These are phyloP conservation scores for Ochropleura plecta DNA, from an alignment of 2,888 invertebrate genomes.

Conservation along the genomic window DNA sequence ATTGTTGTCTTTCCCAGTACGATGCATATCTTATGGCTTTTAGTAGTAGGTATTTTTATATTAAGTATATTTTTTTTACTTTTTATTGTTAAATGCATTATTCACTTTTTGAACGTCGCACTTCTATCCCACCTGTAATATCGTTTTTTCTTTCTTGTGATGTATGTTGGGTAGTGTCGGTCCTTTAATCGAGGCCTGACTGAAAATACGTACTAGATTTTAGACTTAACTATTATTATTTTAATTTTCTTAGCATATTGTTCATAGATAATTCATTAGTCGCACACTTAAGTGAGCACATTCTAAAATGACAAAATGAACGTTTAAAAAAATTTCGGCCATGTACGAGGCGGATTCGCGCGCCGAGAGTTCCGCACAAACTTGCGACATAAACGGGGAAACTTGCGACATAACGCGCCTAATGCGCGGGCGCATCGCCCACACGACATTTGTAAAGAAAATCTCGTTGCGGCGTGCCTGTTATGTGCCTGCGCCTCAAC, in stretches of 20 bases:
- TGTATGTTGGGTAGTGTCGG: neutral
- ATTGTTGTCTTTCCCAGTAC: conserved; percentile 74
- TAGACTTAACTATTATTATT: conserved; percentile 18
- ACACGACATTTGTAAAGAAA: too few relatives aligned
- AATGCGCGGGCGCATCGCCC: too few relatives aligned
- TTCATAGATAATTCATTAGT: neutral
- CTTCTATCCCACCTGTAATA: conserved; percentile 43
- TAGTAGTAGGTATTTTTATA: conserved; percentile 67
- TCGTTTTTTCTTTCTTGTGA: conserved; percentile 8
- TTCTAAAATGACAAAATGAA: neutral
- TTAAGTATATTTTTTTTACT: conserved; percentile 55
- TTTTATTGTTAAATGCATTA: conserved; percentile 49
- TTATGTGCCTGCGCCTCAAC: too few relatives aligned
- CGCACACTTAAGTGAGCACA: neutral
- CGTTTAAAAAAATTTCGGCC: neutral
- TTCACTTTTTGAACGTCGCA: conserved; percentile 64
- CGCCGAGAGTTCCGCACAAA: too few relatives aligned
- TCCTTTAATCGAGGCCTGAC: conserved; percentile 35
- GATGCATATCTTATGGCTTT: conserved; percentile 68
- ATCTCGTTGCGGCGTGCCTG: too few relatives aligned
- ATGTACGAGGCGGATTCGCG: too few relatives aligned
- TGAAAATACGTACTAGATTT: conserved; percentile 51
- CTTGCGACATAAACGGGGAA: too few relatives aligned
- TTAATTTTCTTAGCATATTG: neutral
- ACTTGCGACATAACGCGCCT: too few relatives aligned